Evolutionary conservation across 2,888 invertebrate species (phyloP).

Genomic region (Alitta virens): DNA sequence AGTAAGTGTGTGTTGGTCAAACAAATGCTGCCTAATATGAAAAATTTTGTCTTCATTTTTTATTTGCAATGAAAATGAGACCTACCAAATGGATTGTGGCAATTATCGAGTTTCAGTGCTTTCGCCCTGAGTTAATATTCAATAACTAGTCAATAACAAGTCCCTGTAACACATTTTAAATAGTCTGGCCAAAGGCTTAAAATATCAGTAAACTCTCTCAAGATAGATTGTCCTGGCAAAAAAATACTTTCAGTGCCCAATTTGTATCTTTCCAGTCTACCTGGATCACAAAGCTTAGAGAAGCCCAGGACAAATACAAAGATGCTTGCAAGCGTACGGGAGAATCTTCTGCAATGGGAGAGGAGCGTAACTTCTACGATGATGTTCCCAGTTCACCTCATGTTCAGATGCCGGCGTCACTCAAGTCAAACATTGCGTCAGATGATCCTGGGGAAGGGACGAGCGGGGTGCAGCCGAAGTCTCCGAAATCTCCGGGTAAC

Average conservation of each 20-base stretch:
- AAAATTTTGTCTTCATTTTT: background rate
- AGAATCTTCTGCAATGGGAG: background rate
- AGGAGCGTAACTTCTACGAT: background rate
- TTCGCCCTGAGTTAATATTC: no score
- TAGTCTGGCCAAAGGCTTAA: no score
- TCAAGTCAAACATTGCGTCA: background rate
- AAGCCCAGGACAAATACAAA: constrained; percentile 61
- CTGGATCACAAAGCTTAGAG: constrained; percentile 60
- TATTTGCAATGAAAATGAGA: no score
- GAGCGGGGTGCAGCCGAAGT: background rate
- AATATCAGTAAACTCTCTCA: no score
- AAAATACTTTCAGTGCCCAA: no score
- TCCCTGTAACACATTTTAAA: no score
- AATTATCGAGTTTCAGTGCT: no score
- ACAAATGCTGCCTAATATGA: background rate
- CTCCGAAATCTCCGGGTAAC: background rate
- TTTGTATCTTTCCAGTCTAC: no score
- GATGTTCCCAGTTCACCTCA: background rate
- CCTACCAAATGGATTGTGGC: no score
- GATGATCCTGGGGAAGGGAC: background rate
- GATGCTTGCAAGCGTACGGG: constrained; percentile 8
- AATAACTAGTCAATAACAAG: no score
- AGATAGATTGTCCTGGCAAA: no score
- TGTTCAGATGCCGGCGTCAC: background rate
- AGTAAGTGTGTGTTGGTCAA: constrained; percentile 48